Percentiles rank a stretch among this genome's conserved stretches.
Evolutionary conservation across 2,797 vertebrate species (phyloP).

Genomic region (Sparidentex hasta): DNA sequence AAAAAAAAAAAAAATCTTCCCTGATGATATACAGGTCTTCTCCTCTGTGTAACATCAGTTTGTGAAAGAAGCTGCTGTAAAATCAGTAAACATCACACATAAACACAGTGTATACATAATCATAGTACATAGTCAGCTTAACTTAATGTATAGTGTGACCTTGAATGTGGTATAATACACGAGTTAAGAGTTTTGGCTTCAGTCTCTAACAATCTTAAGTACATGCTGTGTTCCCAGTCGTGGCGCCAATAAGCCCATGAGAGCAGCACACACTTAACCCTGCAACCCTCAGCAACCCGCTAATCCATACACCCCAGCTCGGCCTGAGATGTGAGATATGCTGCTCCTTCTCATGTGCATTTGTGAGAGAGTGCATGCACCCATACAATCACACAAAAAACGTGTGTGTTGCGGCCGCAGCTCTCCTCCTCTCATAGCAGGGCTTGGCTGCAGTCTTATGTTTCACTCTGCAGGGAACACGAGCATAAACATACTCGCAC

Average conservation of each 20-base stretch:
- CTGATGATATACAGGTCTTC: not conserved
- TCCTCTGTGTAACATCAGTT: not conserved
- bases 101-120: slow-evolving; percentile 37
- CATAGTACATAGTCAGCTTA: slow-evolving; percentile 37
- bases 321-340: slow-evolving; percentile 54
- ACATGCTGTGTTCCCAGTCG: slow-evolving; percentile 61
- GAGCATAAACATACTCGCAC: not conserved
- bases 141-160: slow-evolving; percentile 49
- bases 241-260: slow-evolving; percentile 66
- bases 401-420: slow-evolving; percentile 28
- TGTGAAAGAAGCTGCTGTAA: slow-evolving; percentile 9
- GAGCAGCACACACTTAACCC: slow-evolving; percentile 66
- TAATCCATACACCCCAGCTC: slow-evolving; percentile 50
- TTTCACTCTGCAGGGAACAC: slow-evolving; percentile 67
- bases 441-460: slow-evolving; percentile 61
- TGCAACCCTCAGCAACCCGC: slow-evolving; percentile 50
- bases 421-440: slow-evolving; percentile 47
- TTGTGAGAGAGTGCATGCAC: slow-evolving; percentile 20
- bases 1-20: not conserved
- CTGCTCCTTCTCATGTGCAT: slow-evolving; percentile 36
- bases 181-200: slow-evolving; percentile 43
- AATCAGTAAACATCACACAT: slow-evolving; percentile 13
- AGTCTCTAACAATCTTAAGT: slow-evolving; percentile 57
- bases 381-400: slow-evolving; percentile 25
- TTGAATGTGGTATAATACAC: slow-evolving; percentile 53